Conservation (phyloP, 1,140 invertebrate genomes). For the Sipha flava region DNA sequence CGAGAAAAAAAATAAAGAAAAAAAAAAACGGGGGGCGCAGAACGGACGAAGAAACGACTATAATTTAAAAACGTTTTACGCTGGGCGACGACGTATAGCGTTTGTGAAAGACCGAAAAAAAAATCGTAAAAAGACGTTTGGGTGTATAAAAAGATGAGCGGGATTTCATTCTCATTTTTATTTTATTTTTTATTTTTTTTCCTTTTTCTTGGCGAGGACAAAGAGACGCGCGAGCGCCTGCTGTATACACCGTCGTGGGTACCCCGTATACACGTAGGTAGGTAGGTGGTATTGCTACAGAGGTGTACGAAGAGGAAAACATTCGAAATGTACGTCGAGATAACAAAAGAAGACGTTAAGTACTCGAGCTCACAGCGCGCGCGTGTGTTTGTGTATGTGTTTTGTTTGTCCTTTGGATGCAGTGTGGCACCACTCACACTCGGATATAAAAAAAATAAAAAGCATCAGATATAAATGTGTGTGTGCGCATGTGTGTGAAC, state of each 20-base stretch:
- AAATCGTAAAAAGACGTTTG: not conserved
- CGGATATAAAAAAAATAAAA: not conserved
- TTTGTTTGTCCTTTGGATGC: not conserved
- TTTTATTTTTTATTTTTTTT: not conserved
- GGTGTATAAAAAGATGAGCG: not conserved
- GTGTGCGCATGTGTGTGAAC: no score
- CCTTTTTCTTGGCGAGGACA: not conserved
- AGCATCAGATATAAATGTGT: no score
- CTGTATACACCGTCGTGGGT: no score
- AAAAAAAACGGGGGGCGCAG: not conserved
- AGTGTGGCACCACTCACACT: not conserved
- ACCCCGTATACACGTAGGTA: no score
- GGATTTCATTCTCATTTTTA: not conserved
- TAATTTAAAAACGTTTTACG: not conserved
- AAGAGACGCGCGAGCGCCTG: not conserved
- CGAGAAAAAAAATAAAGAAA: no score
- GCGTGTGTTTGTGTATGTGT: not conserved
- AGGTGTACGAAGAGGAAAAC: not conserved
- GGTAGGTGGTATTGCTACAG: not conserved
- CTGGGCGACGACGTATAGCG: not conserved
- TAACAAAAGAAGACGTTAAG: slow-evolving; percentile 24
- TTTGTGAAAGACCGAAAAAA: not conserved
- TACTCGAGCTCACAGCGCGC: not conserved
- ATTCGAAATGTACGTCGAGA: not conserved
- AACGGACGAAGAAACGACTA: not conserved